Base-by-base conservation (phyloP, 2,113 vertebrate species). In the Xenopus borealis region DNA sequence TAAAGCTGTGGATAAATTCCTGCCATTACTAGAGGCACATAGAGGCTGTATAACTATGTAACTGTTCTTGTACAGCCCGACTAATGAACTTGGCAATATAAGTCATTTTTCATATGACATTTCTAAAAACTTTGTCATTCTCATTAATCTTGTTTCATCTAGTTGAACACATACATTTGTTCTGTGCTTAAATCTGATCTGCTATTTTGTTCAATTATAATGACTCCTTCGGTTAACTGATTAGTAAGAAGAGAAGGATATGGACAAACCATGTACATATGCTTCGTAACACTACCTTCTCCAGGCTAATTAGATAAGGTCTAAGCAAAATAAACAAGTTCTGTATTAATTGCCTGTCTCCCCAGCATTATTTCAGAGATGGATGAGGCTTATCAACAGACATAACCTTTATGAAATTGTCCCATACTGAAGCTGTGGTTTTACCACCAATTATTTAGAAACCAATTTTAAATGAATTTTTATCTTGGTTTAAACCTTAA, bases 311-410 rank as follows among this genome's bases (percentile, higher is more conserved):
- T 75, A 75, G 73, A 75, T 46, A 75, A 27, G 58, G 66, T 55
- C 66, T 67, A 62, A 69, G 73, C 66, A 66, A 69, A 75, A 69
- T 69, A 75, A 75, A 75, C 73, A 75, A 75, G 53, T 55, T 57
- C 66, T 33, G 73, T 66, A 75, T 75, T 75, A 75, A 75, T 75
- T 75, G 73, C 73, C 67, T 69, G 66, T 75, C 66, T 75, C 73
- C 72, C 46, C 59, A 40, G 62, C 50, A 77, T 69, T 77, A 70
- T 77, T 77, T 47, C 52, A 13, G 62, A 77, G 67, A 77, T 77
- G 70, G 66, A 77, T 77, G 74, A 70, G 33, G 74, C 59, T 27
- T 64, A 77, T 77, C 45, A 64, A 77, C 33, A 62, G 14, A 57
- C 66, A 55, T 75, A 75, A 75, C 73, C 73, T 77, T 70, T 77